Evolutionary conservation across 2,797 vertebrate genomes (phyloP), one percentile per base, ranked within the genome.

Genomic region (Tadarida brasiliensis): DNA sequence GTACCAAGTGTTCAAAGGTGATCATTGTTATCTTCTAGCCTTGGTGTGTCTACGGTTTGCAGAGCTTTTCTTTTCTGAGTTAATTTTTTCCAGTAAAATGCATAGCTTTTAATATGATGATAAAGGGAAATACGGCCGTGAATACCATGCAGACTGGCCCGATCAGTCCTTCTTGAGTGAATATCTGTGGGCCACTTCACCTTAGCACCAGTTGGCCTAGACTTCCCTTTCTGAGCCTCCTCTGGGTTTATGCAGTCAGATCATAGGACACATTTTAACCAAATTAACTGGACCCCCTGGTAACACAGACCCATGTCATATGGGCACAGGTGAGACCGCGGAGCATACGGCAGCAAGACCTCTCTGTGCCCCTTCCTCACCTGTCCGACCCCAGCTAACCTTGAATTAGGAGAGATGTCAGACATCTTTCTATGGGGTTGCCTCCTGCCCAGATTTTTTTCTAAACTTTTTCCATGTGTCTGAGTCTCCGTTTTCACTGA

Each of bases 381-480:
- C 57, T 90, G 47, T 28, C 33, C 61, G 84, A 8, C 26, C 90
- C 24, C 44, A 73, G 63, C 78, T 94, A 11, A 84, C 59, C 47
- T 74, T 56, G 47, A 83, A 73, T 92, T 65, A 44, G 67, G 77
- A 91, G 61, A 78, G 39, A 76, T 74, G 17, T 76, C 84, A 85
- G 47, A 22, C 68, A 95, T 84, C 85, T 94, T 95, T n/a, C 63
- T 80, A 57, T 57, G 54, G 44, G 86, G 28, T 90, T 95, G 84
- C 87, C 74, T 96, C 47, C 84, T 76, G 88, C 33, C n/a, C 35
- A 2, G 59, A 56, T 92, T 97, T 97, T 97, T 84, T 87, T 90
- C 82, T 95, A 56, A 97, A 96, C 47, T 98, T 98, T 74, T 73
- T 96, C 80, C 93, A 65, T 96, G 87, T 96, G 65, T 93, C 92